Base-by-base conservation (phyloP, 2,888 invertebrate genomes). In the Elysia crispata region DNA sequence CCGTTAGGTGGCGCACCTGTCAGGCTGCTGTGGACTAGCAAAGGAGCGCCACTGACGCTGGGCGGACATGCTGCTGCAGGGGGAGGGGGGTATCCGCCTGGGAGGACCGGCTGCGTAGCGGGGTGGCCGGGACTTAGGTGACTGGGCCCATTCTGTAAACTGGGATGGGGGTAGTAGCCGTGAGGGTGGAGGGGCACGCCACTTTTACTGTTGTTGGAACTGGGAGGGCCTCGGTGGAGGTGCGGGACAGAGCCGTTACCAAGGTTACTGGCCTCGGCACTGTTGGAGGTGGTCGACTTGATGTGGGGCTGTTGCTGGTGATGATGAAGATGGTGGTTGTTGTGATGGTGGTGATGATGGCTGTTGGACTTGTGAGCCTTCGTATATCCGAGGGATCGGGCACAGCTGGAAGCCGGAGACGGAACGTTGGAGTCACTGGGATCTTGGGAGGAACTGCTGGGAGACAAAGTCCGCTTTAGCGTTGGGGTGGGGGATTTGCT, bases 301-400 rank as follows among this genome's bases (percentile, higher is more conserved):
- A n/a, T 25, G 41, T 72, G 41, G 20, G 23, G 28, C 8, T 70
- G 77, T 20, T 70, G 70, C 31, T 70, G 70, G 33, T 70, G 49
- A 67, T 67, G 67, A 25, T 67, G 67, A 67, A 6, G 67, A 67
- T 67, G 67, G 6, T 67, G 67, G 23, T 20, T 8, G 30, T 25
- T 23, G 49, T 79, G 50, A n/a, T 20, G 15, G 30, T 8, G 62
- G 41, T 20, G 28, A 1, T 66, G 67, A 11, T 18, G 50, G 54
- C 41, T 62, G 57, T 67, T 66, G 33, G 79, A n/a, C n/a, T 74
- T 79, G 66, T 54, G 69, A 11, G 67, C 0, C 57, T 60, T 67
- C n/a, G 74, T 72, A 57, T 79, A 79, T 28, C 67, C 72, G n/a
- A 75, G 18, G n/a, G 79, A 79, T 50, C 79, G 54, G 13, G 79